Evolutionary conservation across 2,113 vertebrate genomes (phyloP), one percentile per base, ranked within the genome.

Genomic region (Brachyhypopomus gauderio): DNA sequence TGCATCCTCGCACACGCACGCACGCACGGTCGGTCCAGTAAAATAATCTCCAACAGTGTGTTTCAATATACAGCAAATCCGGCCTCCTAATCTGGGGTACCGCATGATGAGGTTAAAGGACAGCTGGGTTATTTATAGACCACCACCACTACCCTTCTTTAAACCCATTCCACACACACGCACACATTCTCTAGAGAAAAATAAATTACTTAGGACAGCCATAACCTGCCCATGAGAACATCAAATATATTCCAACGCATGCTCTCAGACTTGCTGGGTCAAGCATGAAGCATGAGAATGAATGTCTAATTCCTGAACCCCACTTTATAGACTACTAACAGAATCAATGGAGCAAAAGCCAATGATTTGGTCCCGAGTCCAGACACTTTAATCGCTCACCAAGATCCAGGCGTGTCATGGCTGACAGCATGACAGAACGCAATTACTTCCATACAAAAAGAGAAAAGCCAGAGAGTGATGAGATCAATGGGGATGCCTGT

Each of bases 81-180:
- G 38, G 64, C 60, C 75, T 84, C 76, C 59, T 84, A 86, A 86
- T 86, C 85, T 84, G 75, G 80, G 81, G 83, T 70, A 66, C 73
- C 82, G 77, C 38, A 20, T 60, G 78, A 70, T 60, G 77, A 83
- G 27, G 74, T 34, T 7, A 56, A 79, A 60, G 81, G 82, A 84
- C 66, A 78, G 71, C 58, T 4, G 20, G 8, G 66, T 30, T 86
- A 86, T 86, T 86, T 79, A 79, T 84, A 86, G 85, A 73, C 73
- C 70, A 70, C 56, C 63, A 52, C 8, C 45, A 52, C 9, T 52
- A 12, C 45, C 45, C 2, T 52, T 52, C 45, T 52, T 11, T 52
- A 52, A 52, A 52, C 45, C 14, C 45, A 71, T 81, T 78, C 41
- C 67, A 82, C 66, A 27, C 72, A 59, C 14, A 20, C 69, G 27